Evolutionary conservation across 2,888 invertebrate genomes (phyloP).

Genomic region (Nomada ruficornis): DNA sequence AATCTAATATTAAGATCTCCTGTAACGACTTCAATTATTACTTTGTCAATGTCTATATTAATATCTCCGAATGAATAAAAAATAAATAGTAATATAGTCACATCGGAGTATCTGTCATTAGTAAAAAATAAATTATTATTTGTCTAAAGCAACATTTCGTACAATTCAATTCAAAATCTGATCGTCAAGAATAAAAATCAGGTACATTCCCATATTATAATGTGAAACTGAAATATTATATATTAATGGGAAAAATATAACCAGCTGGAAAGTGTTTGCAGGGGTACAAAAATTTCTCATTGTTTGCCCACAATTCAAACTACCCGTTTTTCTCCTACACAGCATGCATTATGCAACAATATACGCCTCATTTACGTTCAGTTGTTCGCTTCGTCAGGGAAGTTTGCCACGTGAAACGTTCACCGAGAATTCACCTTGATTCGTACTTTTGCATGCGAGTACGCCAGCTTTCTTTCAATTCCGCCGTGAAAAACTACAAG

Average conservation of each 20-base stretch:
- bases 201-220: too few species aligned
- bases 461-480: slow-evolving; percentile 2
- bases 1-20: too few species aligned
- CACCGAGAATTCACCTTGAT: slow-evolving; percentile 31
- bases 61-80: too few species aligned
- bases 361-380: slow-evolving; percentile 21
- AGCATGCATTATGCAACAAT: slow-evolving; percentile 51
- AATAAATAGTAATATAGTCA: too few species aligned
- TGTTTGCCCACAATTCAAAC: not conserved
- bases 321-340: not conserved
- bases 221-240: not conserved
- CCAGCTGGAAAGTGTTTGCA: not conserved
- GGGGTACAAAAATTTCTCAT: not conserved
- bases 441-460: not conserved
- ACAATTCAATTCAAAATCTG: too few species aligned
- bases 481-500: not conserved
- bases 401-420: slow-evolving; percentile 11
- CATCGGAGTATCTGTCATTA: too few species aligned
- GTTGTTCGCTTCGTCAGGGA: slow-evolving; percentile 39
- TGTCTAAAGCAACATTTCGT: too few species aligned
- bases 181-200: too few species aligned
- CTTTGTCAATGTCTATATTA: too few species aligned
- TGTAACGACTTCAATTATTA: too few species aligned
- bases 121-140: too few species aligned
- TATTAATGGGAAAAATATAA: not conserved